Conservation (phyloP, 92 coral and sea anemone species). For the Epizoanthus rinbou region DNA sequence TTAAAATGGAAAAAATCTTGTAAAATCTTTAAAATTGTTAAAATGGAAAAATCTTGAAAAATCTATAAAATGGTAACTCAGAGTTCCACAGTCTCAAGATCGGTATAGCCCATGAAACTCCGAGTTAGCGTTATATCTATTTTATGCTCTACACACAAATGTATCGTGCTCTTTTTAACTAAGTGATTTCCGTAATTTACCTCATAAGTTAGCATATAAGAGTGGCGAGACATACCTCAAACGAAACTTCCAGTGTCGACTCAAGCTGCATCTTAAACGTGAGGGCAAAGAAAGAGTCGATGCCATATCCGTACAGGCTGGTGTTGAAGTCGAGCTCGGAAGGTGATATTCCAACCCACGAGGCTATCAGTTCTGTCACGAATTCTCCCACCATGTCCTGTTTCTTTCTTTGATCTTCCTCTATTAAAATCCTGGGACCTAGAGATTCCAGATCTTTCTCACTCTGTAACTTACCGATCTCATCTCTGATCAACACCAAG, state of each 20-base stretch:
- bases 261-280: conserved; percentile 61
- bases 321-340: conserved; percentile 63
- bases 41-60: too few species aligned
- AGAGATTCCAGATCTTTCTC: conserved; percentile 39
- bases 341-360: conserved; percentile 53
- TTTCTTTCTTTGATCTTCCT: conserved; percentile 41
- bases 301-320: conserved; percentile 62
- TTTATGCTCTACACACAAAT: too few species aligned
- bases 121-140: too few species aligned
- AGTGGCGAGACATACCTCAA: conserved; percentile 54
- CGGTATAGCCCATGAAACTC: too few species aligned
- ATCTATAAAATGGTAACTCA: too few species aligned
- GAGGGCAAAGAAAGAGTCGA: conserved; percentile 67
- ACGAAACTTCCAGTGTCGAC: conserved; percentile 52
- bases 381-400: conserved; percentile 47
- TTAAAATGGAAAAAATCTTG: too few species aligned
- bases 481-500: conserved; percentile 38
- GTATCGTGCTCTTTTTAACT: too few species aligned
- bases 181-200: too few species aligned
- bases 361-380: conserved; percentile 32
- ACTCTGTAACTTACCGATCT: background rate
- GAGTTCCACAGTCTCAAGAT: too few species aligned
- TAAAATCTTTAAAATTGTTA: background rate
- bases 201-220: too few species aligned
- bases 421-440: conserved; percentile 46